Evolutionary conservation across 92 coral and sea anemone species (phyloP), one percentile per base, ranked within the genome.

Genomic region (Umimayanthus kanabou): DNA sequence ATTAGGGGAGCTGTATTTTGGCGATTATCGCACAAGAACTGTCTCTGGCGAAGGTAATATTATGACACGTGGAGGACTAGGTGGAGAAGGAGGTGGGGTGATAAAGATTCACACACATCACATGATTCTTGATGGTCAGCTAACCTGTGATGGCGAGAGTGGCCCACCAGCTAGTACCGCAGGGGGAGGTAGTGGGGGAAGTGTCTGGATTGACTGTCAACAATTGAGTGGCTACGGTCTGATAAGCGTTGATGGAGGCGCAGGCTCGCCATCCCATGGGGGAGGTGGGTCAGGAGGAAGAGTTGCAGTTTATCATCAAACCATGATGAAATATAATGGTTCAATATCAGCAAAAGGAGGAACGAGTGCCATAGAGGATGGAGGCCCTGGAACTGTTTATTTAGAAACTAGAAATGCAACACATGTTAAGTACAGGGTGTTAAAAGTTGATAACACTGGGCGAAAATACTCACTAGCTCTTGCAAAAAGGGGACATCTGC

Each of bases 231-330:
- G 95, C 29, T 93, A 87, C 83, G 96, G 96, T 16, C 55, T 82
- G 43, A 80, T 93, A 71, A 86, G 88, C 26, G 92, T 89, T 15
- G 82, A 92, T 82, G 96, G 96, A 25, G 96, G 96, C 5, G 88
- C 77, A 37, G 96, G 96, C 3, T 93, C 96, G 39, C 86, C 90
- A 6, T 76, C 81, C 33, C 83, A 39, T 4, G 96, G 93, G 0
- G 95, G 96, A 37, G 96, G 96, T 13, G 96, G 96, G 5, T 91
- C 96, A 3, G 96, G 96, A 23, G 96, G 96, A 8, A 79, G 96
- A 39, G 28, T 93, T 9, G 96, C 92, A 58, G 73, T 93, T 45
- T 89, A 91, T 69, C 93, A 93, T 74, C 88, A 84, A 25, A 86
- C 85, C 39, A 91, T 93, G 90, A 89, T 80, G 72, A 93, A 93